Evolutionary conservation across 2,113 vertebrate genomes (phyloP).

Genomic region (Lagenorhynchus albirostris): DNA sequence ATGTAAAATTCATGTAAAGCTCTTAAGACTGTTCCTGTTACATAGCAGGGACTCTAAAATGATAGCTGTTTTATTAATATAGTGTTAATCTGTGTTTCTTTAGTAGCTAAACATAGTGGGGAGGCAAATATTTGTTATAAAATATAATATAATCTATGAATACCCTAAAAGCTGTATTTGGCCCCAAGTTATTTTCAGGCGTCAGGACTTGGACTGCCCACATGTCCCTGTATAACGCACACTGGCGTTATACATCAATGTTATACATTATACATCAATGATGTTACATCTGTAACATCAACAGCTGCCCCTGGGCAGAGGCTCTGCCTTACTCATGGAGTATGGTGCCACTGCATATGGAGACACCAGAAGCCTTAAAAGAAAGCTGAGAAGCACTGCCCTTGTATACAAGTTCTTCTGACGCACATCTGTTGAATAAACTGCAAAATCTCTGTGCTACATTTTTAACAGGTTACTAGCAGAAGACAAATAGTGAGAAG

Average conservation of each 20-base stretch:
- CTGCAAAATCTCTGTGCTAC: not conserved
- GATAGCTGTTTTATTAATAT: not conserved
- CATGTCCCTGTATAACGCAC: not conserved
- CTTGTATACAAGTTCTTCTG: not conserved
- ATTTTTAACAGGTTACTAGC: not conserved
- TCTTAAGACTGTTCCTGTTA: not conserved
- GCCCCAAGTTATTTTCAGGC: not conserved
- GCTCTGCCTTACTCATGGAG: not conserved
- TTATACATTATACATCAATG: no score
- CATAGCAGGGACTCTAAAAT: not conserved
- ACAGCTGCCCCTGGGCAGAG: not conserved
- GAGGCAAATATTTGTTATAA: not conserved
- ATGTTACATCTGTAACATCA: fast-evolving
- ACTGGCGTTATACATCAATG: no score
- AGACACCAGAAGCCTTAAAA: not conserved
- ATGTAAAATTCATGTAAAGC: not conserved
- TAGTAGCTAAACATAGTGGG: not conserved
- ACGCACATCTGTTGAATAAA: not conserved
- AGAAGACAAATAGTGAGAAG: not conserved
- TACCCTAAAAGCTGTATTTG: not conserved
- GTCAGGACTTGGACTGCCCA: not conserved
- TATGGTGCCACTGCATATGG: no score
- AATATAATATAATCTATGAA: not conserved
- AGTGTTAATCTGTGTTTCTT: not conserved
- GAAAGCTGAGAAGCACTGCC: not conserved